Base-by-base conservation (phyloP, 2,113 vertebrate species). In the Gorsachius goisagi region DNA sequence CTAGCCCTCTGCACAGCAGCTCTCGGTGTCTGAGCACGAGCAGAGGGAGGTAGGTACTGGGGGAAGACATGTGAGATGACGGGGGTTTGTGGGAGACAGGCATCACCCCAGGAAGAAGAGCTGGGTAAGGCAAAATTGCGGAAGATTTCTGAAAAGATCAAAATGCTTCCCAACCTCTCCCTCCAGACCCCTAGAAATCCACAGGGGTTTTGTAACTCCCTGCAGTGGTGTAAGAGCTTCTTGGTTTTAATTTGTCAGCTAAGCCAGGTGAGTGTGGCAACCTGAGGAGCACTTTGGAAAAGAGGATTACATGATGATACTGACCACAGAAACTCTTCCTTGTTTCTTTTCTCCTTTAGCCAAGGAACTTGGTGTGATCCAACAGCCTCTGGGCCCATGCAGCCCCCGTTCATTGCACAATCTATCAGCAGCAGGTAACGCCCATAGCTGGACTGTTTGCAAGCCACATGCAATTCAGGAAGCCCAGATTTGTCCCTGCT, bases 21-120 rank as follows among this genome's bases (percentile, higher is more conserved):
- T 71, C 56, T 64, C 0, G 0, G 27, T 44, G 30, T 24, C 27
- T 41, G 28, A 37, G 11, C 22, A 8, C 0, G 1, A 83, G 27
- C 50, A 69, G 52, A 67, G n/a, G 18, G 35, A 58, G 4, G 15
- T 10, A 62, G 12, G 39, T 41, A 12, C 32, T 55, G 47, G 11
- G 11, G 32, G 26, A 63, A 66, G 19, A 44, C 37, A 13, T 28
- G 19, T 23, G 27, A 78, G 5, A 28, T 35, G 19, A 8, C 11
- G 27, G 7, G 8, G 3, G 3, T 16, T 45, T 69, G 15, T 66
- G 45, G 55, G 39, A 73, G 3, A 12, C 11, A 30, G 47, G 10
- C 12, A 12, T 50, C 0, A 0, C 33, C 28, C 8, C 33, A 35
- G 2, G 12, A 8, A 9, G 32, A 76, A 83, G 20, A 59, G 10